These are phyloP conservation scores for Mayetiola destructor DNA, from an alignment of 2,888 invertebrate genomes.

Conservation along the genomic window DNA sequence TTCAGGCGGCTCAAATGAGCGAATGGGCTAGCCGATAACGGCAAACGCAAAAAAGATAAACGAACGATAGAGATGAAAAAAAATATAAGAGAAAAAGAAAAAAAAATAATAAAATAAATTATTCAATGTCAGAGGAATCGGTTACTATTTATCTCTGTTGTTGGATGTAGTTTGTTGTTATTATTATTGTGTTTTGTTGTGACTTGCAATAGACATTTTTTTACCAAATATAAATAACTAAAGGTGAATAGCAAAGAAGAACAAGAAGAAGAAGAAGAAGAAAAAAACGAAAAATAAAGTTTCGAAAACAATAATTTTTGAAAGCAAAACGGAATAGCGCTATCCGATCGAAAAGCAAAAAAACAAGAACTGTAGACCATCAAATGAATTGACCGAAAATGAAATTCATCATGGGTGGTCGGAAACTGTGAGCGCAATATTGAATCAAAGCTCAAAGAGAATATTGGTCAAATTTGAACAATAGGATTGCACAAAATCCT, in stretches of 20 bases:
- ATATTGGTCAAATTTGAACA: not conserved
- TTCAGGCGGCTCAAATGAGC: too few relatives aligned
- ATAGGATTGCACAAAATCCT: not conserved
- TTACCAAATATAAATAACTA: not conserved
- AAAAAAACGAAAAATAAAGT: not conserved
- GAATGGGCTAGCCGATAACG: too few relatives aligned
- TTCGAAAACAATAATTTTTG: too few relatives aligned
- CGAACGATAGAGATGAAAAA: too few relatives aligned
- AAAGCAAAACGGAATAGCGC: too few relatives aligned
- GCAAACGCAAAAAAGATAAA: too few relatives aligned
- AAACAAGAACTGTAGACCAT: not conserved
- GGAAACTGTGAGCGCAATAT: not conserved
- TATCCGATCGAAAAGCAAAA: not conserved
- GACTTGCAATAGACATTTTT: conserved; percentile 11
- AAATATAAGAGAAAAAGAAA: not conserved
- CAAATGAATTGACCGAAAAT: conserved; percentile 1
- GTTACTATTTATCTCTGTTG: not conserved
- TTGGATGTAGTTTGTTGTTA: not conserved
- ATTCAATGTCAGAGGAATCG: conserved; percentile 9
- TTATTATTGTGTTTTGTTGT: conserved; percentile 10
- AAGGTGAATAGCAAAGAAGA: not conserved
- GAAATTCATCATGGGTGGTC: conserved; percentile 8
- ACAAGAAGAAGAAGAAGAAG: too few relatives aligned
- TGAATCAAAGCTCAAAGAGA: not conserved
- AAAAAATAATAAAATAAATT: not conserved